Percentiles rank a stretch among this genome's conserved stretches.
Conservation (phyloP, 2,113 vertebrate species). For the Cercocebus atys region DNA sequence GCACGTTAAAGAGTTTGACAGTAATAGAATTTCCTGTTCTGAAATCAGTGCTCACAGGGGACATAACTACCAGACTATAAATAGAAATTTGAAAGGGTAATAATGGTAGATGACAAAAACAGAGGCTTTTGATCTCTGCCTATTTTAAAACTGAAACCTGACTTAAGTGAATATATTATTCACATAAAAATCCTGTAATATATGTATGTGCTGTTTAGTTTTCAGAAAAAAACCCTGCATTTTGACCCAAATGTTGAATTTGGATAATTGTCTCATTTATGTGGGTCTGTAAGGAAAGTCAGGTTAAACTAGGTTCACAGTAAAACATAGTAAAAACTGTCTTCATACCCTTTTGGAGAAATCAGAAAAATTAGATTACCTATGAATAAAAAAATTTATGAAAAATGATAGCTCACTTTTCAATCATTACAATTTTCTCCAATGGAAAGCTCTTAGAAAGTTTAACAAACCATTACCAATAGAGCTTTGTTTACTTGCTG, state of each 20-base stretch:
- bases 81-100: conserved; percentile 1
- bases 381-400: background rate
- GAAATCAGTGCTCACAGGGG: background rate
- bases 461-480: background rate
- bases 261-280: background rate
- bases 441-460: background rate
- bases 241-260: background rate
- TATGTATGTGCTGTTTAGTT: background rate
- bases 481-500: background rate
- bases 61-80: conserved; percentile 21
- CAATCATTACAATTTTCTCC: background rate
- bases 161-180: background rate
- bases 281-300: background rate
- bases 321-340: background rate
- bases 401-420: background rate
- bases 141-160: conserved; percentile 37
- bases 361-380: background rate
- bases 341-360: background rate
- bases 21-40: conserved; percentile 10
- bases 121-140: conserved; percentile 17
- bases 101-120: conserved; percentile 18
- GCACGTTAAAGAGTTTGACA: background rate
- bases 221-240: background rate
- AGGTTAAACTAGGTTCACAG: background rate
- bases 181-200: background rate